Percentiles rank a stretch among this genome's conserved stretches.
Evolutionary conservation across 1,140 invertebrate species (phyloP).

Genomic region (Papilio polyxenes): DNA sequence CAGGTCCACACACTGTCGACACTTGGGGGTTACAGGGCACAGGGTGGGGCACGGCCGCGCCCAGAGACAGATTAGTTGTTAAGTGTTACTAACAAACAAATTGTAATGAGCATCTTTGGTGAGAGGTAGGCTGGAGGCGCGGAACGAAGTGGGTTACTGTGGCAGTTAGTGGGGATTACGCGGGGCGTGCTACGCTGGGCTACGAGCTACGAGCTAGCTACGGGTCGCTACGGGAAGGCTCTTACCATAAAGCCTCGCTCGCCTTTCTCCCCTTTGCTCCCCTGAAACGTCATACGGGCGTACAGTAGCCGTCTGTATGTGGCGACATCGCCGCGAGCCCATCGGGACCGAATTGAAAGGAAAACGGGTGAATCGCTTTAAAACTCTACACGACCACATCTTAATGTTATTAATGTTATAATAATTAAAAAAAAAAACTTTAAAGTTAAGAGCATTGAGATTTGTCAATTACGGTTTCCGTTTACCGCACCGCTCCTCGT

Average conservation of each 20-base stretch:
- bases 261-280: slow-evolving; percentile 84
- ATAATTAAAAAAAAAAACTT: not conserved
- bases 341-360: slow-evolving; percentile 4
- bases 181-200: slow-evolving; percentile 27
- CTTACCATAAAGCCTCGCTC: slow-evolving; percentile 86
- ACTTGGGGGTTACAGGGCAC: too few relatives aligned
- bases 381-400: not conserved
- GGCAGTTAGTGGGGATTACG: not conserved
- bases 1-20: too few relatives aligned
- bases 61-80: not conserved
- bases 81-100: not conserved
- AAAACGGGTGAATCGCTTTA: slow-evolving; percentile 24
- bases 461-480: not conserved
- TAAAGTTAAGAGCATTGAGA: not conserved
- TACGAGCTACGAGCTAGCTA: slow-evolving; percentile 34
- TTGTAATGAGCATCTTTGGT: not conserved
- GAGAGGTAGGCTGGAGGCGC: not conserved
- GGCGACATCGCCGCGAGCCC: slow-evolving; percentile 22
- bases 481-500: not conserved
- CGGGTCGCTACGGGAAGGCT: slow-evolving; percentile 45
- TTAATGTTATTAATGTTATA: not conserved
- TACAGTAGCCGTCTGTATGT: slow-evolving; percentile 40
- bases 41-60: not conserved
- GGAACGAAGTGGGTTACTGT: not conserved
- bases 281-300: slow-evolving; percentile 82